Percentiles rank a stretch among this genome's conserved stretches.
Evolutionary conservation across 2,797 vertebrate species (phyloP).

Genomic region (Lutjanus campechanus): DNA sequence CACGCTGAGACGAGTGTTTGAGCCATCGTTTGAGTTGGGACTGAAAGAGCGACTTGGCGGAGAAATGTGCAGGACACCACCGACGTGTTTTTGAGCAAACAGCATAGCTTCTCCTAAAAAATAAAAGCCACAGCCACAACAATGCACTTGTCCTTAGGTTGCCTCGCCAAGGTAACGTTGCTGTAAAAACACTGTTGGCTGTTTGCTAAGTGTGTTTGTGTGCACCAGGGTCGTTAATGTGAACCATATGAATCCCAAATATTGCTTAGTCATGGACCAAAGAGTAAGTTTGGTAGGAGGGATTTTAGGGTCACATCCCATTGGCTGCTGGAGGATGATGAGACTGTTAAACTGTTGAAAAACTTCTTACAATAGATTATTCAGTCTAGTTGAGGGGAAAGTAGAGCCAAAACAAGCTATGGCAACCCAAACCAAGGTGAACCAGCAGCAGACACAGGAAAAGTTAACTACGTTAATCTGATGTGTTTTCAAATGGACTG

Average conservation of each 20-base stretch:
- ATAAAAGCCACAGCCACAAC: conserved; percentile 24
- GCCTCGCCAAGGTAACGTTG: conserved; percentile 79
- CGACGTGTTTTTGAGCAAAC: neutral
- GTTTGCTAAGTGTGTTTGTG: neutral
- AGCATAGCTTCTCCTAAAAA: neutral
- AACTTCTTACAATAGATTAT: conserved; percentile 27
- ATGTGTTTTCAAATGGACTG: conserved; percentile 9
- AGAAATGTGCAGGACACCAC: conserved; percentile 6
- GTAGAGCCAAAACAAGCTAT: conserved; percentile 67
- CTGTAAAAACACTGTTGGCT: conserved; percentile 1
- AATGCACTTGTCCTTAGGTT: conserved; percentile 77
- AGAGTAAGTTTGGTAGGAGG: conserved; percentile 80
- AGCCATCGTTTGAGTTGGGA: neutral
- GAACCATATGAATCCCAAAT: conserved; percentile 61
- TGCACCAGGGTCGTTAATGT: conserved; percentile 39
- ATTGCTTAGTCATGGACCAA: conserved; percentile 80
- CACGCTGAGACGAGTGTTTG: neutral
- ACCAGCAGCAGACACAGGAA: neutral
- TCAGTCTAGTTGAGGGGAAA: conserved; percentile 27
- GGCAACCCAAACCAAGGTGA: conserved; percentile 84
- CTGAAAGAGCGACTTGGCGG: neutral
- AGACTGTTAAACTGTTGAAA: conserved; percentile 2
- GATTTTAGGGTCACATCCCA: conserved; percentile 63
- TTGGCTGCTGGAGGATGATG: conserved; percentile 76
- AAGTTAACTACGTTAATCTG: neutral